A percentile compares a stretch with the other conserved stretches of the same genome.
Conservation (phyloP, 2,113 vertebrate species). For the Macheiramphus alcinus region DNA sequence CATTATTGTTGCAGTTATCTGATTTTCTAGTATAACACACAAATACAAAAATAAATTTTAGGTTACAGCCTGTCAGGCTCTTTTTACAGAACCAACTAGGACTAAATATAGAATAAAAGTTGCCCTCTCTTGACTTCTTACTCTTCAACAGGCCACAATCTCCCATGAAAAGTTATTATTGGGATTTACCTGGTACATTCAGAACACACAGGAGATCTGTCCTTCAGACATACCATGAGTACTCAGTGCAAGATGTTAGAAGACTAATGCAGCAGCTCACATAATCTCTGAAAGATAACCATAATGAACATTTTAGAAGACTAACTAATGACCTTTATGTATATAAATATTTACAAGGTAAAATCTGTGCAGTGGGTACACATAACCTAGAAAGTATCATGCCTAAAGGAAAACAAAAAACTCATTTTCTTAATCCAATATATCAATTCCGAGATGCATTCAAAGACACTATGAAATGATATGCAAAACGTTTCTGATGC, state of each 20-base stretch:
- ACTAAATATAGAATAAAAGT: background rate
- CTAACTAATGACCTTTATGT: background rate
- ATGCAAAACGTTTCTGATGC: background rate
- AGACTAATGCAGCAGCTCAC: background rate
- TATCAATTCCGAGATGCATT: background rate
- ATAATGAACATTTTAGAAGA: background rate
- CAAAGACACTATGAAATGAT: background rate
- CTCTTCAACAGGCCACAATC: background rate
- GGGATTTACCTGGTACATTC: conserved; percentile 19
- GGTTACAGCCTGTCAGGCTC: background rate
- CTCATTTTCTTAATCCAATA: background rate
- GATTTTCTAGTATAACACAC: background rate
- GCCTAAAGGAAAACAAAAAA: background rate
- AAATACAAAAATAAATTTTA: background rate
- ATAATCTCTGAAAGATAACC: background rate
- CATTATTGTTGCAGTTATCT: background rate
- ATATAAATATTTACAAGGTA: background rate
- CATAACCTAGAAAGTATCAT: background rate
- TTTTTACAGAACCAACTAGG: background rate
- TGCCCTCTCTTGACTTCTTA: background rate
- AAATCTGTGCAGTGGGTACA: background rate
- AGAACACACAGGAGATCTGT: background rate
- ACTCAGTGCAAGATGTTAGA: background rate
- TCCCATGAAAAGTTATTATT: background rate
- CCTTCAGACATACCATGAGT: conserved; percentile 11